These are phyloP conservation scores for Antrozous pallidus DNA, from an alignment of 2,797 vertebrate genomes.

Conservation along the genomic window DNA sequence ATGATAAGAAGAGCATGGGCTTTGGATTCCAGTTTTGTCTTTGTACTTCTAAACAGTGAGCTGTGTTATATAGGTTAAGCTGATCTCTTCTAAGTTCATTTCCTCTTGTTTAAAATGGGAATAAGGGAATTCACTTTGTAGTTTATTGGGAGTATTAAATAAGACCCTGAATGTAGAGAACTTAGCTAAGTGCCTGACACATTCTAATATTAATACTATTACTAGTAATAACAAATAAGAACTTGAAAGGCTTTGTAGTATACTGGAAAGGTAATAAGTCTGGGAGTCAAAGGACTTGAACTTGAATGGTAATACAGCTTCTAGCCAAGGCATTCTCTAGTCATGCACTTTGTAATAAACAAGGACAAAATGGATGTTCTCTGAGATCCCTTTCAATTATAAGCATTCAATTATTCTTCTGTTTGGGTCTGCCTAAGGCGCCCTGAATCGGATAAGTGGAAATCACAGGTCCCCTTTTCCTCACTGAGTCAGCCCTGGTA, in stretches of 20 bases:
- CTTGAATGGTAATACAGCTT: not conserved
- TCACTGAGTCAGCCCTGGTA: not conserved
- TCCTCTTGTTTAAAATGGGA: slow-evolving; percentile 3
- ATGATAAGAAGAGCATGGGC: not conserved
- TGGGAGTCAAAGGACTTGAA: not conserved
- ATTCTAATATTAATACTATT: not conserved
- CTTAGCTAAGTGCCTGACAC: not conserved
- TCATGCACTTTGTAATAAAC: not conserved
- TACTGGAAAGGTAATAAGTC: not conserved
- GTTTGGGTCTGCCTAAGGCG: not conserved
- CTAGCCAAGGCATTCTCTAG: not conserved
- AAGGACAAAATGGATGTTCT: not conserved
- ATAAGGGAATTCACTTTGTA: not conserved
- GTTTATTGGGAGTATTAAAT: not conserved
- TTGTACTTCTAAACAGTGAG: not conserved
- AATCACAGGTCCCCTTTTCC: not conserved
- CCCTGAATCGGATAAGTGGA: not conserved
- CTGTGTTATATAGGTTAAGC: not conserved
- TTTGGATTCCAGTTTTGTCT: not conserved
- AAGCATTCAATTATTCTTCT: not conserved
- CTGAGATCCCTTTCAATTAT: not conserved
- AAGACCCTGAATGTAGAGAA: not conserved
- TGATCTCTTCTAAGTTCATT: not conserved
- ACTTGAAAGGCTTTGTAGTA: not conserved
- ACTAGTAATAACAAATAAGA: not conserved